Conservation (phyloP, 2,888 invertebrate species). For the Tuberolachnus salignus region DNA sequence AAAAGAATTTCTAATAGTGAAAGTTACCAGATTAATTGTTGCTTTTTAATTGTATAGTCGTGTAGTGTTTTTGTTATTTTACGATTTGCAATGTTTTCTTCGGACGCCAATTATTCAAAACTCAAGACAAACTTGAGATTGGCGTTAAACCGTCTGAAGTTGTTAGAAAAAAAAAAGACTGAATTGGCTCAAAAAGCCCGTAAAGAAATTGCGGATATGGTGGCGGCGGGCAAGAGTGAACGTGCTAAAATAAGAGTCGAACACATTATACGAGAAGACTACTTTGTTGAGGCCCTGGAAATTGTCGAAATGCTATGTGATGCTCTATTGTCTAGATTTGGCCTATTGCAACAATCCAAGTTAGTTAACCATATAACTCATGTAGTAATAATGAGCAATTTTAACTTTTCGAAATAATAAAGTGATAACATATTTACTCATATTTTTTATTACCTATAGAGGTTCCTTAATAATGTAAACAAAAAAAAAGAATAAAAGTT, state of each 20-base stretch:
- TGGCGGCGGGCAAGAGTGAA: constrained; percentile 82
- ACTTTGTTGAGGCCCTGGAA: constrained; percentile 99
- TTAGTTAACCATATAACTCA: constrained; percentile 63
- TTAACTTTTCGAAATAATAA: neutral
- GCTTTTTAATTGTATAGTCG: neutral
- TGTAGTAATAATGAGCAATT: neutral
- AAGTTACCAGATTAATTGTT: neutral
- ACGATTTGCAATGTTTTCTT: constrained; percentile 71
- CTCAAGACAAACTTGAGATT: constrained; percentile 94
- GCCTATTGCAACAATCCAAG: constrained; percentile 95
- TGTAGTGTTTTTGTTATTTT: neutral
- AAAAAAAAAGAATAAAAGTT: too few species aligned
- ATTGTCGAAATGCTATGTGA: constrained; percentile 99
- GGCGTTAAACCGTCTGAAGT: constrained; percentile 89
- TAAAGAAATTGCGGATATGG: constrained; percentile 96
- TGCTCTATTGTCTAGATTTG: constrained; percentile 91
- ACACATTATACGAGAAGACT: constrained; percentile 98
- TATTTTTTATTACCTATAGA: too few species aligned
- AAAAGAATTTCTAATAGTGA: too few species aligned
- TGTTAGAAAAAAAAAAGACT: constrained; percentile 96
- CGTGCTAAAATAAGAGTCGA: constrained; percentile 96
- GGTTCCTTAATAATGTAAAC: too few species aligned
- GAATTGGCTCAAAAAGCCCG: constrained; percentile 95
- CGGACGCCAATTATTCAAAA: constrained; percentile 91
- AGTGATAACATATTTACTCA: too few species aligned